Conservation (phyloP, 2,113 vertebrate genomes). For the Halichoerus grypus region DNA sequence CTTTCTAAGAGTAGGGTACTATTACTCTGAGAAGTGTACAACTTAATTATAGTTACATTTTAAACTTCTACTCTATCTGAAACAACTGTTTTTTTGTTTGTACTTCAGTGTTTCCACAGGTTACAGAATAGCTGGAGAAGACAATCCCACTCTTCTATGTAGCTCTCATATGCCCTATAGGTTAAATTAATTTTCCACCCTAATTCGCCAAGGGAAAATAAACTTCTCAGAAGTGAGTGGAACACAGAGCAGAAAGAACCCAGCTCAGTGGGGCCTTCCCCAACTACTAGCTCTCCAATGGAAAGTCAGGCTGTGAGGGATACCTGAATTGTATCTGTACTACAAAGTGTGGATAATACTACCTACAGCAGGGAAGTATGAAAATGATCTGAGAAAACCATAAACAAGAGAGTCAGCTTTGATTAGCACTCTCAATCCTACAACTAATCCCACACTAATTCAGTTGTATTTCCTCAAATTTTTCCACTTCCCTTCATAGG, state of each 20-base stretch:
- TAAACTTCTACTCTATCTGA: neutral
- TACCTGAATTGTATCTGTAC: neutral
- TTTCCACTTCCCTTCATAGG: neutral
- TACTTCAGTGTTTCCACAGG: neutral
- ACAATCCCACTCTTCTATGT: neutral
- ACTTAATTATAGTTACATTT: neutral
- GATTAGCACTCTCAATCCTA: neutral
- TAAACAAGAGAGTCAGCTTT: neutral
- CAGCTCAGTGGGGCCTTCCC: neutral
- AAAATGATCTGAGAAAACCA: neutral
- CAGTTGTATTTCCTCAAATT: neutral
- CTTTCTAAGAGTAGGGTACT: neutral
- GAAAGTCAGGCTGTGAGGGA: neutral
- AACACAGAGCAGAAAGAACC: neutral
- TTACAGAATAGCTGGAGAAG: neutral
- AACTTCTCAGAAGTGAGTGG: neutral
- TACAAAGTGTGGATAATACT: neutral
- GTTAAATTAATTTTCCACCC: neutral
- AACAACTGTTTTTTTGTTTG: neutral
- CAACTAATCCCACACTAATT: neutral
- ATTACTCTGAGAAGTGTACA: neutral
- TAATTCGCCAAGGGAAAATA: neutral
- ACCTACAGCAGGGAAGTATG: neutral
- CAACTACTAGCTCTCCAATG: neutral
- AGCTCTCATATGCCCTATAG: neutral